phyloP scores from a whole-genome alignment of 2,113 vertebrate genomes.

The Sylvicapra grimmia region DNA sequence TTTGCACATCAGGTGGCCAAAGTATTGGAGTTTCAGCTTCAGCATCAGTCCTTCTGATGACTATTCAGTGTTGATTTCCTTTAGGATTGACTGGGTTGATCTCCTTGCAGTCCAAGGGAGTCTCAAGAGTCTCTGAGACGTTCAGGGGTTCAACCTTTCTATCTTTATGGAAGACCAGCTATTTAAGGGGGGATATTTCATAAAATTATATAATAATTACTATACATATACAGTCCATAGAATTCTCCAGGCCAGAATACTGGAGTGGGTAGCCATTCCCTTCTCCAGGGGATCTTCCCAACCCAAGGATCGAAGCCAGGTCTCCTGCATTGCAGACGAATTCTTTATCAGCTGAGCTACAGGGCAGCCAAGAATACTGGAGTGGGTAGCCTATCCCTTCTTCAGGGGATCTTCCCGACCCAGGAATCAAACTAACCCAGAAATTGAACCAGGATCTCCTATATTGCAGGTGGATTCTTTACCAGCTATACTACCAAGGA shows the following conservation, averaged over 20 bases:
- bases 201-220: not conserved
- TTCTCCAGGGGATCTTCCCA: not conserved
- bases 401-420: not conserved
- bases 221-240: not conserved
- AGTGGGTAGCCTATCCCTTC: not conserved
- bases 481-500: not conserved
- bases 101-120: no score
- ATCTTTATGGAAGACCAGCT: no score
- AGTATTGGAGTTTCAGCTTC: no score
- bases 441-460: not conserved
- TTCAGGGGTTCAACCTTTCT: no score
- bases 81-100: no score
- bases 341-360: not conserved
- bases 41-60: no score
- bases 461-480: not conserved
- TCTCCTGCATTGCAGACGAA: not conserved
- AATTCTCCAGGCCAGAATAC: not conserved
- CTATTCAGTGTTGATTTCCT: no score
- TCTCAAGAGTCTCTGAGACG: no score
- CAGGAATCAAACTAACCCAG: not conserved
- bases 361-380: not conserved
- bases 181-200: no score
- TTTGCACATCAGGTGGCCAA: no score
- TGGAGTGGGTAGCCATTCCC: not conserved
- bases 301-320: not conserved